Conservation (phyloP, 2,113 vertebrate genomes). For the Stegostoma tigrinum region DNA sequence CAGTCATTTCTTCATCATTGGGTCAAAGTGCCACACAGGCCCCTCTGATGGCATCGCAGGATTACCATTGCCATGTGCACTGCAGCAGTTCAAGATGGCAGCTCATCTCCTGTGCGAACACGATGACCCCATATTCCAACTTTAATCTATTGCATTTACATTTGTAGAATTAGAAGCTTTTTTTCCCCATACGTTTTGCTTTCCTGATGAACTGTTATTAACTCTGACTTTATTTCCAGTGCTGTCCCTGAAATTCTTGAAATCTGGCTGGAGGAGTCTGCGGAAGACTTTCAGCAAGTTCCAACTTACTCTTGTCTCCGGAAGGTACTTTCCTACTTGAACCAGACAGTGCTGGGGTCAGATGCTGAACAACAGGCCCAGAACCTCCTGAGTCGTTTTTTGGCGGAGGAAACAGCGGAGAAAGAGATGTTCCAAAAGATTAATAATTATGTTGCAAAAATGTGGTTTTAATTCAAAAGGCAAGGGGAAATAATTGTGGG, state of each 20-base stretch:
- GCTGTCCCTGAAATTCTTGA: too few species aligned
- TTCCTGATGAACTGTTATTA: too few species aligned
- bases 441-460: not conserved
- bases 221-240: too few species aligned
- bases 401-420: constrained; percentile 59
- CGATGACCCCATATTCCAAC: not conserved
- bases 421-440: constrained; percentile 60
- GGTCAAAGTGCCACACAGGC: not conserved
- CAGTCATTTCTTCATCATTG: too few species aligned
- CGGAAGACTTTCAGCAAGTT: constrained; percentile 84
- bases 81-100: not conserved
- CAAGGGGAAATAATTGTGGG: not conserved
- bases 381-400: constrained; percentile 78
- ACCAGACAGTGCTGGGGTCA: constrained; percentile 66
- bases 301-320: constrained; percentile 71
- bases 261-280: too few species aligned
- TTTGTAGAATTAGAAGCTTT: not conserved
- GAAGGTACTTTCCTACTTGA: constrained; percentile 72
- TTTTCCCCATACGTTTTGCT: not conserved
- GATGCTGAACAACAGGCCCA: constrained; percentile 72
- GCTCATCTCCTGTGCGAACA: not conserved
- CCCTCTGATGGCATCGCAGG: not conserved
- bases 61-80: not conserved
- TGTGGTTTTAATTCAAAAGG: not conserved
- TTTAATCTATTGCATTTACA: not conserved